A percentile compares a stretch with the other conserved stretches of the same genome.
Conservation (phyloP, 2,888 invertebrate species). For the Leucoptera coffeella region DNA sequence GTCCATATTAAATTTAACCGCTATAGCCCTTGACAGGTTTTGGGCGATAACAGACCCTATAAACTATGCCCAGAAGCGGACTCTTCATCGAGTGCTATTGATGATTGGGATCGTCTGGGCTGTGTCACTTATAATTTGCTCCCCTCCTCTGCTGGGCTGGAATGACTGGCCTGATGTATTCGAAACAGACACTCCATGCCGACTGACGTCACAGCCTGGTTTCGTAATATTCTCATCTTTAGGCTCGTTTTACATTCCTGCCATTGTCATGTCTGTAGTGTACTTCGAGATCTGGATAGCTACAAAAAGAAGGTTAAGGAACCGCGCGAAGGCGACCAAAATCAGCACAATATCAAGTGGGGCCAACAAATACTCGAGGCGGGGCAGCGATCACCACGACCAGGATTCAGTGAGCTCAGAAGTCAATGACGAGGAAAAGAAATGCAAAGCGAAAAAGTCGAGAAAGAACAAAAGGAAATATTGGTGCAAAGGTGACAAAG, state of each 20-base stretch:
- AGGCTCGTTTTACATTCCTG: slow-evolving; percentile 92
- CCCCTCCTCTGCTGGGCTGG: slow-evolving; percentile 88
- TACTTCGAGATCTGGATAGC: slow-evolving; percentile 95
- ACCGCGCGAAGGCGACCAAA: slow-evolving; percentile 77
- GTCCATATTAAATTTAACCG: slow-evolving; percentile 88
- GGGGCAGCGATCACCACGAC: slow-evolving; percentile 49
- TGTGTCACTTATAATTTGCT: slow-evolving; percentile 78
- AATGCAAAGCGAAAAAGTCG: slow-evolving; percentile 20
- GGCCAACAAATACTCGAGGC: slow-evolving; percentile 33
- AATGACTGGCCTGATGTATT: slow-evolving; percentile 91
- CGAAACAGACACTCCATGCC: slow-evolving; percentile 70
- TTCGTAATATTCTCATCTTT: slow-evolving; percentile 89
- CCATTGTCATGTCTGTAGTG: slow-evolving; percentile 91
- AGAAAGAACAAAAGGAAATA: slow-evolving; percentile 52
- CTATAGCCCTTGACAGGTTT: slow-evolving; percentile 90
- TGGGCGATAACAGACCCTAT: slow-evolving; percentile 94
- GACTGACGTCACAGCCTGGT: slow-evolving; percentile 80
- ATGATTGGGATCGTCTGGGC: slow-evolving; percentile 86
- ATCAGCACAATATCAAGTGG: slow-evolving; percentile 61
- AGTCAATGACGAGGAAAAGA: slow-evolving; percentile 59
- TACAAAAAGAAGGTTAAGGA: slow-evolving; percentile 76
- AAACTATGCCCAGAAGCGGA: slow-evolving; percentile 88
- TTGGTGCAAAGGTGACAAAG: slow-evolving; percentile 44
- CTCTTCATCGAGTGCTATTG: slow-evolving; percentile 76
- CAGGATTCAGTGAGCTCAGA: slow-evolving; percentile 81